These are phyloP conservation scores for Neopipo cinnamomea DNA, from an alignment of 2,113 vertebrate genomes.

Conservation along the genomic window DNA sequence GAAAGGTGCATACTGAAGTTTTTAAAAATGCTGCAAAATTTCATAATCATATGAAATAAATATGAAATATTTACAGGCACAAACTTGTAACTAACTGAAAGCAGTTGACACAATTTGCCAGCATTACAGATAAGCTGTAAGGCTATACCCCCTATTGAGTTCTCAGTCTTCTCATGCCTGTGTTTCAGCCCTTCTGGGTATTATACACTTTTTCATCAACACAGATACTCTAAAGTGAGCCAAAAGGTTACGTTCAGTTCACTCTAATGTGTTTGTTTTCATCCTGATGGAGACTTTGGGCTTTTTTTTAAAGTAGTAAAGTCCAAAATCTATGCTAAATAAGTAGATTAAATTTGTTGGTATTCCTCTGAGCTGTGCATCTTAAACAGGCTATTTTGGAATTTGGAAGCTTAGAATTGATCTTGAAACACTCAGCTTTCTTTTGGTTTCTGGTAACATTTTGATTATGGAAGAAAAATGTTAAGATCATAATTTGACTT, in stretches of 20 bases:
- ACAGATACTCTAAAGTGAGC: neutral
- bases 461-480: neutral
- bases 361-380: neutral
- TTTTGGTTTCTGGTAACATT: neutral
- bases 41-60: neutral
- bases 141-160: neutral
- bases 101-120: neutral
- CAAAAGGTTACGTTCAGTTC: neutral
- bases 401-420: neutral
- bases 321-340: neutral
- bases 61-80: neutral
- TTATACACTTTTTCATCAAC: neutral
- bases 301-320: neutral
- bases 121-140: neutral
- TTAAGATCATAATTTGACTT: neutral
- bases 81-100: neutral
- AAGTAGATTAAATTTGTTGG: neutral
- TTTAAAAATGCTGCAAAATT: neutral
- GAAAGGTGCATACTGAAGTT: neutral
- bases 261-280: neutral
- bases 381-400: neutral
- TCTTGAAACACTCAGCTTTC: neutral
- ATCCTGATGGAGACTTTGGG: neutral
- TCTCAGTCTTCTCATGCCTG: neutral
- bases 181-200: neutral